phyloP scores from a whole-genome alignment of 2,113 vertebrate genomes.

The Acrocephalus kingi region DNA sequence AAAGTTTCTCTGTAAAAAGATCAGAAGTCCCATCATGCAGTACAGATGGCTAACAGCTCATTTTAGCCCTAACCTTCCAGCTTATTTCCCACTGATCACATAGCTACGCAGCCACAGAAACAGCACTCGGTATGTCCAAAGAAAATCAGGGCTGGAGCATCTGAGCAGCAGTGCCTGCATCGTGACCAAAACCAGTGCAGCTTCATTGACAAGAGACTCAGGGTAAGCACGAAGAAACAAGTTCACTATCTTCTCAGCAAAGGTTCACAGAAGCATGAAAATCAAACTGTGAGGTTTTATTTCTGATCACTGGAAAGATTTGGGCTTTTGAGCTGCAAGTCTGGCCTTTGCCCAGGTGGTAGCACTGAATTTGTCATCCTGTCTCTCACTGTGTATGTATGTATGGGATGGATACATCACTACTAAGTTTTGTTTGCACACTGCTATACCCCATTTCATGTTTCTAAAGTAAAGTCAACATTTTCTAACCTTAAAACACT shows the following conservation, averaged over 20 bases:
- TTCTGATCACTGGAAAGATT: neutral
- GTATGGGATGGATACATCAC: neutral
- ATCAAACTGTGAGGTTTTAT: neutral
- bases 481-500: neutral
- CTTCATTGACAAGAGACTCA: neutral
- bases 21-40: neutral
- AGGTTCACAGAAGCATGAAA: neutral
- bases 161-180: neutral
- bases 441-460: neutral
- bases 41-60: neutral
- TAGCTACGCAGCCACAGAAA: neutral
- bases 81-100: neutral
- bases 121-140: accelerated
- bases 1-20: neutral
- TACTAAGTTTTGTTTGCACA: neutral
- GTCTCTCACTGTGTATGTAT: neutral
- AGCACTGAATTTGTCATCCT: neutral
- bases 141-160: neutral
- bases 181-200: neutral
- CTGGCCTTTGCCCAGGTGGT: neutral
- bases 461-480: neutral
- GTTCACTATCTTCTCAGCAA: neutral
- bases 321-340: neutral
- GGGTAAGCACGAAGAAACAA: neutral
- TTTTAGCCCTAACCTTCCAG: neutral